Percentiles rank a stretch among this genome's conserved stretches.
Evolutionary conservation across 2,113 vertebrate genomes (phyloP).

Genomic region (Epinephelus fuscoguttatus): DNA sequence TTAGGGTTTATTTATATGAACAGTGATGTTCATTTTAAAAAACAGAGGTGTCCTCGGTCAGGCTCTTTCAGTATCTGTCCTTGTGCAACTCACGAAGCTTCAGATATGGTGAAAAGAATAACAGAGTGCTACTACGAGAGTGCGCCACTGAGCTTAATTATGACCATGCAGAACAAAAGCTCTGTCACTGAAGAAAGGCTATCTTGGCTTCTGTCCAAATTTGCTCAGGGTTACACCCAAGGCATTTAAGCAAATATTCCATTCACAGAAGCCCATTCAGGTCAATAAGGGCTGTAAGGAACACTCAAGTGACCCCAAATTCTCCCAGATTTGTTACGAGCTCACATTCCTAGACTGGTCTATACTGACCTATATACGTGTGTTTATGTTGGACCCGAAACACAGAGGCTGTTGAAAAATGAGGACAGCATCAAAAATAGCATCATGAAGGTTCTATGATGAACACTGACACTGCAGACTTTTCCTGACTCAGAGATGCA

Average conservation of each 20-base stretch:
- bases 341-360: constrained; percentile 58
- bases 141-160: constrained; percentile 36
- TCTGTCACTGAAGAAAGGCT: constrained; percentile 35
- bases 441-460: constrained; percentile 19
- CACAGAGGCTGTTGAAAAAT: constrained; percentile 36
- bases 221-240: constrained; percentile 56
- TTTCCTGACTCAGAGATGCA: constrained; percentile 1
- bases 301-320: constrained; percentile 47
- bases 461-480: constrained; percentile 9
- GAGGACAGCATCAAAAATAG: constrained; percentile 38
- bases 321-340: constrained; percentile 51
- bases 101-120: constrained; percentile 7
- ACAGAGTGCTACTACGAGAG: constrained; percentile 1
- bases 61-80: background rate
- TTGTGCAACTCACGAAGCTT: background rate
- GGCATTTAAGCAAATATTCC: constrained; percentile 69
- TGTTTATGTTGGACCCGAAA: constrained; percentile 56
- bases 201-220: constrained; percentile 55
- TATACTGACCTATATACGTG: constrained; percentile 67
- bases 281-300: constrained; percentile 56
- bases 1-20: background rate
- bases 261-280: constrained; percentile 66
- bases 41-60: background rate
- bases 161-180: constrained; percentile 52
- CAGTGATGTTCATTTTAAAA: background rate